Evolutionary conservation across 2,113 vertebrate genomes (phyloP), one percentile per base, ranked within the genome.

Genomic region (Cervus canadensis): DNA sequence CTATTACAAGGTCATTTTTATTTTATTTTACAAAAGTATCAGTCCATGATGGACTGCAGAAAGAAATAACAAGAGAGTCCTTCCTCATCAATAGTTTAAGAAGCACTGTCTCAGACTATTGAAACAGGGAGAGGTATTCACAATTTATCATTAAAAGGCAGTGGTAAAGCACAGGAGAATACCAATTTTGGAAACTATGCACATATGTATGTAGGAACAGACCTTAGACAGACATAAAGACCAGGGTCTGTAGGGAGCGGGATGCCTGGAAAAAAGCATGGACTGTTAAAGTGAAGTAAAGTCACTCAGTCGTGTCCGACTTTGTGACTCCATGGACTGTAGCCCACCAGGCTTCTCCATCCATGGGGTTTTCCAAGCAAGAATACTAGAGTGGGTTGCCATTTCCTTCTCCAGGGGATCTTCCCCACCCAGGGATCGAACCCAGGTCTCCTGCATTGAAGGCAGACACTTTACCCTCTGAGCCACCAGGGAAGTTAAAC

Each of bases 21-120:
- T 95, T 81, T 79, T 52, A 87, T 90, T 94, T 90, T 87, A 91
- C 14, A 78, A 90, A 95, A 86, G 14, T 59, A 74, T 91, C 3
- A 64, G 5, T 81, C 56, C 33, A 28, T 30, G 17, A 79, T n/a
- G 15, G n/a, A 45, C 16, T 89, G 17, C 1, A 30, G 21, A 36
- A 60, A n/a, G 9, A 25, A 62, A 74, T 43, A 71, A 25, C 57
- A 81, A n/a, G n/a, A 50, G 28, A 26, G 30, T 30, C 33, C 21
- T 28, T 79, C 30, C 48, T 14, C 26, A 74, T 40, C 23, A 57
- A 13, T 5, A 64, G 6, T 48, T 89, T 78, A 45, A 79, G 83
- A 86, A 87, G 30, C 16, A 54, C 62, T 60, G 0, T n/a, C 92
- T 94, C 62, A 50, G 28, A 84, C 45, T 52, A 91, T 0, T 23